A percentile compares a stretch with the other conserved stretches of the same genome.
These are phyloP conservation scores for Sceloporus tristichus DNA, from an alignment of 2,113 vertebrate genomes.

Conservation along the genomic window DNA sequence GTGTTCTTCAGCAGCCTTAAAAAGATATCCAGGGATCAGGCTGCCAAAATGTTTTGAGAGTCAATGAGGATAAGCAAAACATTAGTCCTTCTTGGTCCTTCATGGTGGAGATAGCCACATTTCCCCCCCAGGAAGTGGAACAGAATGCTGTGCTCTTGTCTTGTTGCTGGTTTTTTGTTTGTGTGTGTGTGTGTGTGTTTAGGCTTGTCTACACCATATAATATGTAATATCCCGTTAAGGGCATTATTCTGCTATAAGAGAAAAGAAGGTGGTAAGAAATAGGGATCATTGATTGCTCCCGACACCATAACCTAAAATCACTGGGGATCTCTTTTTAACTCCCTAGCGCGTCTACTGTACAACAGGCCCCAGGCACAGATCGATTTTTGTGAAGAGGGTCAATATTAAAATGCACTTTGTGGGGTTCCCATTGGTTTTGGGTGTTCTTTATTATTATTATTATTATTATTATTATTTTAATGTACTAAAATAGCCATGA, in stretches of 20 bases:
- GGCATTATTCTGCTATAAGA: conserved; percentile 33
- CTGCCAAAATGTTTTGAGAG: accelerated
- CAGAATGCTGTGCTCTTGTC: not conserved
- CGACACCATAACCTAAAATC: not conserved
- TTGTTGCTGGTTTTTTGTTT: not conserved
- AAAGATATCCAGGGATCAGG: accelerated
- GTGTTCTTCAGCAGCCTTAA: not conserved
- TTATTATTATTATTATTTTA: not conserved
- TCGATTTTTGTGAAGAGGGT: conserved; percentile 31
- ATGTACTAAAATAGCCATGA: conserved; percentile 36
- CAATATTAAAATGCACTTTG: conserved; percentile 42
- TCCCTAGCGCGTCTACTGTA: conserved; percentile 14
- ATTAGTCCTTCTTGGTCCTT: accelerated
- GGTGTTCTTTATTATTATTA: not conserved
- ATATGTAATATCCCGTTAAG: not conserved
- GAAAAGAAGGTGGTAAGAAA: accelerated
- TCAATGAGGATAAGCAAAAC: not conserved
- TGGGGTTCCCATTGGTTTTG: conserved; percentile 4
- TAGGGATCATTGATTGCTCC: not conserved
- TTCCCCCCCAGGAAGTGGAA: accelerated
- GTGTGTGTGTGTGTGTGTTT: not conserved
- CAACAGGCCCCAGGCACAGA: conserved; percentile 15
- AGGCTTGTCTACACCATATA: not conserved
- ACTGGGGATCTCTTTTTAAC: not conserved
- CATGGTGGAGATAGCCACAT: accelerated